Evolutionary conservation across 2,113 vertebrate genomes (phyloP).

Genomic region (Brachyhypopomus gauderio): DNA sequence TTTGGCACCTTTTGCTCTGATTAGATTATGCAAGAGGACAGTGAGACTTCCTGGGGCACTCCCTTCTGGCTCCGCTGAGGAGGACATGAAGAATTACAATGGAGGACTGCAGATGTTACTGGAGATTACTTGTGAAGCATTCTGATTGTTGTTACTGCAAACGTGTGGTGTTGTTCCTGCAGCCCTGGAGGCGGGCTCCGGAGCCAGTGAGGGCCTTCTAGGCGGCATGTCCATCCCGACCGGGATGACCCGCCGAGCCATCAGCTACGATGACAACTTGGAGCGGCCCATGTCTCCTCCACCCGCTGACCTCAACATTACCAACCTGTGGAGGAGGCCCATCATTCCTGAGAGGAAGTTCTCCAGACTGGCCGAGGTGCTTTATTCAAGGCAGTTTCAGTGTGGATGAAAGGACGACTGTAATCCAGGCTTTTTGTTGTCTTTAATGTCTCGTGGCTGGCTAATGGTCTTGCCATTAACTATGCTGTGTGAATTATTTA

Average conservation of each 20-base stretch:
- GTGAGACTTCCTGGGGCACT: no score
- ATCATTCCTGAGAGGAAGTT: constrained; percentile 93
- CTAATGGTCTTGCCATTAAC: background rate
- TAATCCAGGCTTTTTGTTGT: background rate
- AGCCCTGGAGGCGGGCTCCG: constrained; percentile 70
- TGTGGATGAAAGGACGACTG: background rate
- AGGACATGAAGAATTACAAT: no score
- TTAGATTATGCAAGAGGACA: no score
- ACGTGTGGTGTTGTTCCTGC: background rate
- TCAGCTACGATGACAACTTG: constrained; percentile 96
- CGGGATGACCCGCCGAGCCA: constrained; percentile 87
- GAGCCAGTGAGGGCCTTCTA: constrained; percentile 69
- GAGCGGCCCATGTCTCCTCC: constrained; percentile 94
- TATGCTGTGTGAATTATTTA: background rate
- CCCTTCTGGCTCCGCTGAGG: no score
- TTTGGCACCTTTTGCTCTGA: no score
- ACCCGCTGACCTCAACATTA: constrained; percentile 86
- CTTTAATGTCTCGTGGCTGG: background rate
- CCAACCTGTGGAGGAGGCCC: constrained; percentile 87
- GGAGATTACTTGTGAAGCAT: no score
- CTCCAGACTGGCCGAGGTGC: constrained; percentile 84
- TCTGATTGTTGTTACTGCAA: no score
- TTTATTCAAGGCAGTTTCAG: background rate
- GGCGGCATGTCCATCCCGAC: constrained; percentile 89
- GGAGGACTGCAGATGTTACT: no score